Evolutionary conservation across 2,888 invertebrate species (phyloP), one percentile per base, ranked within the genome.

Genomic region (Melanostoma mellinum): DNA sequence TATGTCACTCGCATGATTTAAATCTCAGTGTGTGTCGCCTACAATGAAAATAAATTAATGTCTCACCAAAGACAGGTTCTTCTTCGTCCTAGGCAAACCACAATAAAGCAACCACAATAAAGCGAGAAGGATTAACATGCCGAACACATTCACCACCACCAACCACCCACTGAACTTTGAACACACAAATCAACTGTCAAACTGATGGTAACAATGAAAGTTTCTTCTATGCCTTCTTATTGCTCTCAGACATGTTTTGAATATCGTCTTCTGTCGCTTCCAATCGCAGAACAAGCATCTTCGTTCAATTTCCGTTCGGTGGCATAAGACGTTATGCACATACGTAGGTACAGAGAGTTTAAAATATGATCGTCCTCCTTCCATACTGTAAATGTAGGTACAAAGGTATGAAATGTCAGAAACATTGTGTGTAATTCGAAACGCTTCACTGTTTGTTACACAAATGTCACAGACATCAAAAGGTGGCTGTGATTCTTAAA

Each of bases 1-100:
- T 78, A 72, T 78, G 78, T 78, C 78, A 78, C 60, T 65, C 72
- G 44, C 67, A 72, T 78, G 72, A 72, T 44, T 78, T 65, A 78
- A 46, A 48, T 67, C 58, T 53, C 30, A 52, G 65, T 65, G 63
- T 56, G 69, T 77, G 20, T 20, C 20, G 20, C 69, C 42, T 40
- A 48, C 63, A 78, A 67, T 67, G 67, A 78, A 20, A 20, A 78
- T 72, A 72, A 46, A 67, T 67, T 65, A 67, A 63, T 77, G 76
- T 50, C 69, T 42, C 30, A 1, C 52, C 32, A 20, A 20, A 20
- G 20, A 20, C 20, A 20, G 20, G 20, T 20, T 20, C 20, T 20
- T 20, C 20, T 20, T 0, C 20, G 0, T 20, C 20, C 20, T 20
- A 20, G 20, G n/a, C n/a, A n/a, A n/a, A n/a, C n/a, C 1, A 20